These are phyloP conservation scores for Psilopsiagon aymara DNA, from an alignment of 2,113 vertebrate genomes.

Conservation along the genomic window DNA sequence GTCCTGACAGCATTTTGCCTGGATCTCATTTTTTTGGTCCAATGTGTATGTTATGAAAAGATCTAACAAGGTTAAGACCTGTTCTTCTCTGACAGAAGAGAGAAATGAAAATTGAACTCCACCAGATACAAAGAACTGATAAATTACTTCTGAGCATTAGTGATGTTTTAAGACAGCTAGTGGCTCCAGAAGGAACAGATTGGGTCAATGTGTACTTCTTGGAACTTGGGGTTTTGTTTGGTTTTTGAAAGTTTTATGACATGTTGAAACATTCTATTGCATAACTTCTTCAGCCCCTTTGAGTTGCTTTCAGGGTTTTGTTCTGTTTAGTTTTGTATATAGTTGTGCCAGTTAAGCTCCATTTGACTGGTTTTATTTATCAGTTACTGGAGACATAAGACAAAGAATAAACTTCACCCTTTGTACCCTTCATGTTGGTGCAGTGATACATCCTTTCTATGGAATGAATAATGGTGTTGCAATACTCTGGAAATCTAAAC, in stretches of 20 bases:
- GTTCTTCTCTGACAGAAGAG: not conserved
- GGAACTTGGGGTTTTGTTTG: not conserved
- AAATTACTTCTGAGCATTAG: not conserved
- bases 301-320: not conserved
- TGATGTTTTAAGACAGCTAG: not conserved
- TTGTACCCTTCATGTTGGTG: not conserved
- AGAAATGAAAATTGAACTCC: not conserved
- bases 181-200: not conserved
- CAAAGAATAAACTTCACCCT: not conserved
- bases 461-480: not conserved
- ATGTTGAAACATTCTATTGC: not conserved
- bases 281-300: not conserved
- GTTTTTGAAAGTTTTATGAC: not conserved
- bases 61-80: not conserved
- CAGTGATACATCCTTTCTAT: not conserved
- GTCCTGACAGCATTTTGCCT: not conserved
- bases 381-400: not conserved
- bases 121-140: not conserved
- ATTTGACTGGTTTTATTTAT: not conserved
- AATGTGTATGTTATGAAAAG: not conserved
- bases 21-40: not conserved
- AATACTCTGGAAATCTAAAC: not conserved
- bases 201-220: not conserved
- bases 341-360: not conserved
- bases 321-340: not conserved